Evolutionary conservation across 2,888 invertebrate species (phyloP), one percentile per base, ranked within the genome.

Genomic region (Pristionchus fissidentatus): DNA sequence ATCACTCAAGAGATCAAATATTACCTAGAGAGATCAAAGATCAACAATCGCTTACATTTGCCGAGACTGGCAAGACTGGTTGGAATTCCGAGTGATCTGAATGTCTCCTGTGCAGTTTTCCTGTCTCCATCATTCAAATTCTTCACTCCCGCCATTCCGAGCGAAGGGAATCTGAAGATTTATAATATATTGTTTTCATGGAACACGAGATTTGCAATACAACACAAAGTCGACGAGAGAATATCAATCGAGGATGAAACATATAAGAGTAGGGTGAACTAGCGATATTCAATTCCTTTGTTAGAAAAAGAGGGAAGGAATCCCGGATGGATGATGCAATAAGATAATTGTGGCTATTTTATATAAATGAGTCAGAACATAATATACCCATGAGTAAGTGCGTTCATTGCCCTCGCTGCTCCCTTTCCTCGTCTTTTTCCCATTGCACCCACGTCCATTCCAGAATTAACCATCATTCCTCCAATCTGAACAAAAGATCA

Each of bases 391-490:
- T 87, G 87, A 35, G 85, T 84, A 62, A 90, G 84, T 0, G 90
- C 86, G 26, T 85, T 87, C 85, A 90, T 85, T 15, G 87, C 84
- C 57, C 90, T 85, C 5, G 88, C 90, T 13, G 90, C 90, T 60
- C 89, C 89, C 70, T 87, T 87, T 35, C 89, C 89, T 29, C 85
- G 86, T 32, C 88, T 85, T 15, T 89, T 85, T 26, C 90, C 90
- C 38, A 89, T 83, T 3, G 88, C 87, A 19, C 90, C 90, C 13
- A 89, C 86, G 81, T 90, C 88, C 35, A 86, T 86, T 43, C 90
- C 90, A 55, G 85, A 84, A 83, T 90, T 90, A 41, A 90, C 84
- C 90, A 89, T 89, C 85, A 90, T 87, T 55, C 90, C 90, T 22
- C 90, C 89, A 73, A 89, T 89, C 87, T 89, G 84, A n/a, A 85